These are phyloP conservation scores for Aphelinus certus DNA, from an alignment of 1,140 invertebrate genomes.

Conservation along the genomic window DNA sequence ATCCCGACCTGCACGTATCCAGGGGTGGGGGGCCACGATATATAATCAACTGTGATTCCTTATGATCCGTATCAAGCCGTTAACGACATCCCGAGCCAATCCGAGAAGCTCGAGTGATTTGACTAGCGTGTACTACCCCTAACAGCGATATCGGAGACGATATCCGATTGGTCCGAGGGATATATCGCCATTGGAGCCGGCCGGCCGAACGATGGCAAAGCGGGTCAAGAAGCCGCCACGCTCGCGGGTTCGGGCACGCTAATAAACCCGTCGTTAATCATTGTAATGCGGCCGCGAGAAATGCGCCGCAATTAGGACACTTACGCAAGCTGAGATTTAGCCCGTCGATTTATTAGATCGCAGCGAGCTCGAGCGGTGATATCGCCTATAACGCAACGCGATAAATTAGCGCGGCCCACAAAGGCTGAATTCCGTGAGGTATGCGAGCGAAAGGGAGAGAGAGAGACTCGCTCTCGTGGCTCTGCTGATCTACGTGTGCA, in stretches of 20 bases:
- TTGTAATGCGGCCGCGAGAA: constrained; percentile 10
- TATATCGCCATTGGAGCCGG: neutral
- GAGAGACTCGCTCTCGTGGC: neutral
- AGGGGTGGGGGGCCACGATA: too few relatives aligned
- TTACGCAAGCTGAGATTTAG: constrained; percentile 20
- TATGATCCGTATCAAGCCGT: too few relatives aligned
- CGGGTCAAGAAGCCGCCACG: constrained; percentile 10
- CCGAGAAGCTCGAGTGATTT: too few relatives aligned
- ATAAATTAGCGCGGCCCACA: constrained; percentile 1
- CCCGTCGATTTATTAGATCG: constrained; percentile 26
- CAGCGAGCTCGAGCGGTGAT: neutral
- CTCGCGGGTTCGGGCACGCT: constrained; percentile 24
- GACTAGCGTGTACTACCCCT: too few relatives aligned
- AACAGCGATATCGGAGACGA: too few relatives aligned
- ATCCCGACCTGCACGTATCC: too few relatives aligned
- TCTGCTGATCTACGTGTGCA: neutral
- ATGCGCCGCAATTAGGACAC: constrained; percentile 15
- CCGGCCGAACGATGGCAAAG: neutral
- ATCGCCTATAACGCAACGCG: constrained; percentile 1
- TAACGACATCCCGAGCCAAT: too few relatives aligned
- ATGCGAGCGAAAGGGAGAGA: neutral
- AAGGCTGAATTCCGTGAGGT: neutral
- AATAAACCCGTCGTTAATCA: constrained; percentile 45
- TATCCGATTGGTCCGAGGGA: neutral
- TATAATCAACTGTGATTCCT: too few relatives aligned